These are phyloP conservation scores for Leptodactylus fuscus DNA, from an alignment of 2,113 vertebrate genomes.

Conservation along the genomic window DNA sequence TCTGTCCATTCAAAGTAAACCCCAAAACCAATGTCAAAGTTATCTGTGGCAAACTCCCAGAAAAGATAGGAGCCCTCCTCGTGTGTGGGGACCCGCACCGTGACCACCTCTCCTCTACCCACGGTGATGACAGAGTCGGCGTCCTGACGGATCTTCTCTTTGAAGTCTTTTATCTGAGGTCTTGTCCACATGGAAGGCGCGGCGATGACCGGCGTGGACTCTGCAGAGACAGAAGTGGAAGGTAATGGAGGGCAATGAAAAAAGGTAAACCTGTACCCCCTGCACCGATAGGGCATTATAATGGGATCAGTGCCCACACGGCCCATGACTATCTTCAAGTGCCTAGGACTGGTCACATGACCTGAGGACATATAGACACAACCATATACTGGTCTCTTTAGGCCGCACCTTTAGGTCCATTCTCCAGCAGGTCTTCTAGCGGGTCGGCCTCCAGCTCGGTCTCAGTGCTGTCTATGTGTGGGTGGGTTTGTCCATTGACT, in stretches of 20 bases:
- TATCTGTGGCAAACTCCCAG: constrained; percentile 99
- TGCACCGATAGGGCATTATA: too few species aligned
- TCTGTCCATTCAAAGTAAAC: constrained; percentile 99
- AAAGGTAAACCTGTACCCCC: not conserved
- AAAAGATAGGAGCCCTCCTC: constrained; percentile 98
- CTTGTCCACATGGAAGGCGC: constrained; percentile 99
- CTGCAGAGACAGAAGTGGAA: constrained; percentile 64
- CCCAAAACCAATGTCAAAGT: constrained; percentile 98
- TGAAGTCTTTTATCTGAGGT: constrained; percentile 98
- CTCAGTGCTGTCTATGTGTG: constrained; percentile 81
- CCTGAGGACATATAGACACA: not conserved
- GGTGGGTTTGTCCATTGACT: constrained; percentile 87
- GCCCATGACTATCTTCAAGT: too few species aligned
- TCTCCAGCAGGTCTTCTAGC: constrained; percentile 89
- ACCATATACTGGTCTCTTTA: not conserved
- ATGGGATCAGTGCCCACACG: not conserved
- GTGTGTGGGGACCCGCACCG: constrained; percentile 95
- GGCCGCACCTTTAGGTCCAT: constrained; percentile 86
- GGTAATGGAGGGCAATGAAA: too few species aligned
- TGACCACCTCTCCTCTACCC: constrained; percentile 97
- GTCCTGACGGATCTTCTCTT: constrained; percentile 97
- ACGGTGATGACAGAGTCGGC: constrained; percentile 98
- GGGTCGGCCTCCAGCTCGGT: constrained; percentile 85
- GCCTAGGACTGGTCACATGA: too few species aligned
- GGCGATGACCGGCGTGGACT: constrained; percentile 90